Percentiles rank a stretch among this genome's conserved stretches.
These are phyloP conservation scores for Silurus asotus DNA, from an alignment of 2,113 vertebrate species.

Conservation along the genomic window DNA sequence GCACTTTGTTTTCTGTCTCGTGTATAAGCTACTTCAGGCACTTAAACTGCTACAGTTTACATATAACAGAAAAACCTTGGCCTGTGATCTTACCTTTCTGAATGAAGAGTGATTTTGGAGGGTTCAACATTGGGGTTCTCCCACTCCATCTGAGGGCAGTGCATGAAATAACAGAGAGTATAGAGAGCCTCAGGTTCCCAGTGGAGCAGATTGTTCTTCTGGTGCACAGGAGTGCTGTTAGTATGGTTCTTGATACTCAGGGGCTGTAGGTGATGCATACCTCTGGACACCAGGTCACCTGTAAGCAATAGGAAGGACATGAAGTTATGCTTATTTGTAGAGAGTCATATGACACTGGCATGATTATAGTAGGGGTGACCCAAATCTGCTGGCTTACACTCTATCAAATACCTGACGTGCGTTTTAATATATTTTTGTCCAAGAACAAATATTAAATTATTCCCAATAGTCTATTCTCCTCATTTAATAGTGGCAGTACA, in stretches of 20 bases:
- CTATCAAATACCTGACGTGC: no score
- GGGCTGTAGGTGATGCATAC: conserved; percentile 94
- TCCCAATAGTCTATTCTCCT: no score
- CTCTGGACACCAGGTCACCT: conserved; percentile 91
- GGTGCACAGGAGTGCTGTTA: conserved; percentile 88
- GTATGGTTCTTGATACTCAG: conserved; percentile 85
- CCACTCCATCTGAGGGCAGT: conserved; percentile 98
- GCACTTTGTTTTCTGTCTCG: not conserved
- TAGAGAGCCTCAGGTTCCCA: conserved; percentile 96
- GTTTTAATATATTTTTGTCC: no score
- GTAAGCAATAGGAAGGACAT: conserved; percentile 14
- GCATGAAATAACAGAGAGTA: conserved; percentile 99
- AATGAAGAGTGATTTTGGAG: conserved; percentile 90
- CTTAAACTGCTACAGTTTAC: not conserved
- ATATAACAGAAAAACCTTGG: not conserved
- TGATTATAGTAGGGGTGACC: not conserved
- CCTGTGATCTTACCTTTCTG: conserved; percentile 83
- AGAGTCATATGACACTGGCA: not conserved
- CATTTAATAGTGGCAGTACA: no score
- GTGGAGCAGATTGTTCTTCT: conserved; percentile 81
- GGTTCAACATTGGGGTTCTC: conserved; percentile 97
- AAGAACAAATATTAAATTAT: no score
- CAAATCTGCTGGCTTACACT: not conserved
- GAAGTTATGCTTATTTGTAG: not conserved
- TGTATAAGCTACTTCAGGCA: not conserved